These are phyloP conservation scores for Pyrgus malvae DNA, from an alignment of 2,888 invertebrate species.

Conservation along the genomic window DNA sequence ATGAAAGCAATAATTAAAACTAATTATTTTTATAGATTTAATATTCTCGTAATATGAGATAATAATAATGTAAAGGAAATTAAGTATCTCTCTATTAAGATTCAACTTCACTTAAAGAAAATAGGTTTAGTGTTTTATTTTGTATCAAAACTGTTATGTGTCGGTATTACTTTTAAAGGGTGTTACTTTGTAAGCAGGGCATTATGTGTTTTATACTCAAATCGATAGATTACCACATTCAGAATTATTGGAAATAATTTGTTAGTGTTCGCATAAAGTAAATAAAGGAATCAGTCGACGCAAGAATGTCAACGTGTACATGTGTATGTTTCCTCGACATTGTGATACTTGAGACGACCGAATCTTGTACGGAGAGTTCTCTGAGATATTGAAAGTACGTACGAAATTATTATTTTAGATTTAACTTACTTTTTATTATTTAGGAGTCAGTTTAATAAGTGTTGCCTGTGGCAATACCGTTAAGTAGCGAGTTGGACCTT, in stretches of 20 bases:
- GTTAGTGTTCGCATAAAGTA: conserved; percentile 25
- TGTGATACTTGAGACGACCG: conserved; percentile 34
- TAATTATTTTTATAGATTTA: conserved; percentile 29
- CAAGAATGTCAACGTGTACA: neutral
- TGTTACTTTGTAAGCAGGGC: conserved; percentile 34
- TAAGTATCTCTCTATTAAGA: conserved; percentile 19
- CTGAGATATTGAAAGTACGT: conserved; percentile 11
- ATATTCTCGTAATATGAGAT: conserved; percentile 25
- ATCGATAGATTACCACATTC: conserved; percentile 7
- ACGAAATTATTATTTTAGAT: conserved; percentile 18
- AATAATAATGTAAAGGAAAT: conserved; percentile 20
- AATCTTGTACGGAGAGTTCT: neutral
- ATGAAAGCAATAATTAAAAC: conserved; percentile 27
- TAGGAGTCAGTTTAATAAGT: conserved; percentile 5
- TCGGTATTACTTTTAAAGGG: conserved; percentile 21
- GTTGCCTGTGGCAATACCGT: conserved; percentile 4
- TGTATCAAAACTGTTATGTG: conserved; percentile 16
- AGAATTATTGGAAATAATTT: conserved; percentile 10
- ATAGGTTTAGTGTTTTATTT: conserved; percentile 11
- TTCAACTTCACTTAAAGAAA: conserved; percentile 15
- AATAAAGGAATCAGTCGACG: neutral
- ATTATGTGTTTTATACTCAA: conserved; percentile 26
- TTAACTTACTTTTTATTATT: conserved; percentile 6
- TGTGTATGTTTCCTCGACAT: conserved; percentile 26
- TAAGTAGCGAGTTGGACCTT: neutral